These are phyloP conservation scores for Nothocercus julius DNA, from an alignment of 2,113 vertebrate genomes.

Conservation along the genomic window DNA sequence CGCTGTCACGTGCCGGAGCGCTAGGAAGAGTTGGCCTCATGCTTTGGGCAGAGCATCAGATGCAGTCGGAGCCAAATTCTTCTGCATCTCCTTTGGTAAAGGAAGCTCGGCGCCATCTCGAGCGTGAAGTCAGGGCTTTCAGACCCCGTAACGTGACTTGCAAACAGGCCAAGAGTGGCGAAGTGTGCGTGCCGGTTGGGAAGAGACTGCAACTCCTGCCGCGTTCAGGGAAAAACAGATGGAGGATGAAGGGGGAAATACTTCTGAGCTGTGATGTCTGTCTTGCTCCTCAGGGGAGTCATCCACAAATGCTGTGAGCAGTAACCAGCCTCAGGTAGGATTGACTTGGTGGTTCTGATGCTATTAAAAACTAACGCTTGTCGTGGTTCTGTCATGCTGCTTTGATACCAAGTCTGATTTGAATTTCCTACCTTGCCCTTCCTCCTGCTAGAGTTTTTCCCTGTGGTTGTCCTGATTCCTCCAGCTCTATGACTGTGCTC, in stretches of 20 bases:
- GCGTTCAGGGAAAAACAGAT: not conserved
- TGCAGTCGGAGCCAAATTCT: slow-evolving; percentile 18
- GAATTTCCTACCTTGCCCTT: not conserved
- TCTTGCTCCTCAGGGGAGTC: slow-evolving; percentile 14
- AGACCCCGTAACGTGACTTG: not conserved
- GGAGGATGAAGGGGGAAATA: not conserved
- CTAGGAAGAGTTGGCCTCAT: slow-evolving; percentile 13
- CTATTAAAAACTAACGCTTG: not conserved
- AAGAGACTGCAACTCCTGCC: not conserved
- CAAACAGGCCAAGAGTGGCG: not conserved
- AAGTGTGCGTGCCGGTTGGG: not conserved
- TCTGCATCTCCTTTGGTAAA: not conserved
- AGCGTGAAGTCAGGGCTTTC: not conserved
- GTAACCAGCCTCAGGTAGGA: slow-evolving; percentile 62
- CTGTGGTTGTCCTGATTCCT: not conserved
- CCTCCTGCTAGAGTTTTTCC: not conserved
- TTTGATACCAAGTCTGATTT: not conserved
- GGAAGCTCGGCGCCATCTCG: not conserved
- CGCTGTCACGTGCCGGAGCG: slow-evolving; percentile 56
- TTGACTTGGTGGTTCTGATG: not conserved
- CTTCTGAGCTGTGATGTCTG: not conserved
- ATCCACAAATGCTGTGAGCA: not conserved
- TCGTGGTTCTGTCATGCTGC: not conserved
- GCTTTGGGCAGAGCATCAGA: slow-evolving; percentile 31
- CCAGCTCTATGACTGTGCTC: not conserved